Conservation (phyloP, 2,113 vertebrate species). For the Scortum barcoo region DNA sequence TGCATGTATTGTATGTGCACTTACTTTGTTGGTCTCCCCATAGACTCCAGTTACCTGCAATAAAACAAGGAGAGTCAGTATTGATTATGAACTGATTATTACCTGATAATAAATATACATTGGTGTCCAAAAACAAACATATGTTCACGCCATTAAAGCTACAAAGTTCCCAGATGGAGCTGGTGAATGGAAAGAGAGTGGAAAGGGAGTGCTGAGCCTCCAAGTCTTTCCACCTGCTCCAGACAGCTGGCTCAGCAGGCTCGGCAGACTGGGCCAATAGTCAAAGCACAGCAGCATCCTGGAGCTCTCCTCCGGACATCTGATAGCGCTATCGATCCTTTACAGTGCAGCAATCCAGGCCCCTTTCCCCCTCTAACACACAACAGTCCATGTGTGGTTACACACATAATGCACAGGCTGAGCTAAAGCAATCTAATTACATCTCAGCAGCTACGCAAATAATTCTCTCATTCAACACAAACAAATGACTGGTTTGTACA, state of each 20-base stretch:
- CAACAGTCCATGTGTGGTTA: slow-evolving; percentile 52
- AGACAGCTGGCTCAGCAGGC: slow-evolving; percentile 74
- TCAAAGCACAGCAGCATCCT: slow-evolving; percentile 41
- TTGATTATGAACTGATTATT: slow-evolving; percentile 39
- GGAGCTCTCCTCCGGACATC: slow-evolving; percentile 55
- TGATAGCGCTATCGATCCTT: slow-evolving; percentile 71
- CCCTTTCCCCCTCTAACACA: slow-evolving; percentile 37
- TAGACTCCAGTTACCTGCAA: slow-evolving; percentile 97
- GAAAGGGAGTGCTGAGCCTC: slow-evolving; percentile 32
- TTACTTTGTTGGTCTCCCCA: slow-evolving; percentile 99
- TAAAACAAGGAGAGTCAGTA: slow-evolving; percentile 43
- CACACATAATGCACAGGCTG: slow-evolving; percentile 44
- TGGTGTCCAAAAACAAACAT: slow-evolving; percentile 35
- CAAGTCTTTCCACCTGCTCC: slow-evolving; percentile 35
- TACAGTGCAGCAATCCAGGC: slow-evolving; percentile 29
- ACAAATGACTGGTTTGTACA: slow-evolving; percentile 28
- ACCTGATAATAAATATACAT: too few relatives aligned
- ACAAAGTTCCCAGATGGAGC: slow-evolving; percentile 36
- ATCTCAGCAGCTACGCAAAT: slow-evolving; percentile 34
- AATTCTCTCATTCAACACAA: slow-evolving; percentile 48
- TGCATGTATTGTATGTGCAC: slow-evolving; percentile 69
- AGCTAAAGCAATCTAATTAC: slow-evolving; percentile 60
- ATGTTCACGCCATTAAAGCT: slow-evolving; percentile 23
- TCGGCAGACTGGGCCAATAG: slow-evolving; percentile 39
- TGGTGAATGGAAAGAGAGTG: slow-evolving; percentile 37